Evolutionary conservation across 92 coral and sea anemone species (phyloP).

Genomic region (Micromussa lordhowensis): DNA sequence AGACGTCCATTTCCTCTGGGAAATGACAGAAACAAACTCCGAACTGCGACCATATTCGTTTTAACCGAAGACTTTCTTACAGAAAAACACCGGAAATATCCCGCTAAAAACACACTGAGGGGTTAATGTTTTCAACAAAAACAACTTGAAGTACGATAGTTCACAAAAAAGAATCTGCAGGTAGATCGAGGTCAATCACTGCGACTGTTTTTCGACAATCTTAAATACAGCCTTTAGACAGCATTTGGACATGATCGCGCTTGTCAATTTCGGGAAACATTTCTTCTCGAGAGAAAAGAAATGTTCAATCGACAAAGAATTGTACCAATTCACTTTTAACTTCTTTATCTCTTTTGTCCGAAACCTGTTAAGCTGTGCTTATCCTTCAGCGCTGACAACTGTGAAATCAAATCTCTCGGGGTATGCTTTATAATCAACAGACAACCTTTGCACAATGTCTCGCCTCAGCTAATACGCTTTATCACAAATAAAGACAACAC

Average conservation of each 20-base stretch:
- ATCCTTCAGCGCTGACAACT: conserved; percentile 37
- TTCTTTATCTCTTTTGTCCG: conserved; percentile 13
- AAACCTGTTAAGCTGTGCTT: conserved; percentile 24
- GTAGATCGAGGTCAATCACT: not conserved
- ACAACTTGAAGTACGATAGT: conserved; percentile 12
- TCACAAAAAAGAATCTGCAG: not conserved
- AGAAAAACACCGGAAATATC: conserved; percentile 26
- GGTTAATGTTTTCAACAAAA: conserved; percentile 14
- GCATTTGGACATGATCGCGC: not conserved
- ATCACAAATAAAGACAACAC: conserved; percentile 8
- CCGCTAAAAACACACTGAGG: conserved; percentile 16
- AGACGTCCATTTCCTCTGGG: conserved; percentile 38
- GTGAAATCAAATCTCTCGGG: conserved; percentile 45
- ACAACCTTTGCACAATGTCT: conserved; percentile 28
- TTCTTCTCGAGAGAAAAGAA: not conserved
- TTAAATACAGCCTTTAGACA: not conserved
- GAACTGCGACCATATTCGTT: not conserved
- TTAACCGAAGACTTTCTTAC: not conserved
- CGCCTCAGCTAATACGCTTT: conserved; percentile 17
- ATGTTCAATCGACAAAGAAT: not conserved
- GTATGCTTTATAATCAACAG: conserved; percentile 18
- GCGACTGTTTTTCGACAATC: not conserved
- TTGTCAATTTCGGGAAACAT: not conserved
- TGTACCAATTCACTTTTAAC: not conserved
- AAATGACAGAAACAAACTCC: not conserved